Evolutionary conservation across 2,113 vertebrate species (phyloP).

Genomic region (Neodontobutis hainanensis): DNA sequence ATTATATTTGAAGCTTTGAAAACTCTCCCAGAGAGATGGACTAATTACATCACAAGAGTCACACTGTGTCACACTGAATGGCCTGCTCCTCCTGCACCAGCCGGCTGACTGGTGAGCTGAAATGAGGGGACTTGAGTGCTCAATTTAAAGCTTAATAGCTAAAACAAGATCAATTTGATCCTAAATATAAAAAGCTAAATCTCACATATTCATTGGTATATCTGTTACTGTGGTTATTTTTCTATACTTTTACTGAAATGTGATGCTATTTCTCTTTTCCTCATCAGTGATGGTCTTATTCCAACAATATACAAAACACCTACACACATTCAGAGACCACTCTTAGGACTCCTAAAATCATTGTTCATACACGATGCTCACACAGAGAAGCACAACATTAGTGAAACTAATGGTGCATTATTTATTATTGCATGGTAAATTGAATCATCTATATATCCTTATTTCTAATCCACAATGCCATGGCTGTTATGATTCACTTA

Average conservation of each 20-base stretch:
- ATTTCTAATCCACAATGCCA: too few species aligned
- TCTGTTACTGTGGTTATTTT: conserved; percentile 72
- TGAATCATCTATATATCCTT: too few species aligned
- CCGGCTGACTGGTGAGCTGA: conserved; percentile 46
- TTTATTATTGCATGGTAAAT: too few species aligned
- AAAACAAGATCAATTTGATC: not conserved
- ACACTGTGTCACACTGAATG: conserved; percentile 59
- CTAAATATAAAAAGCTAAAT: too few species aligned
- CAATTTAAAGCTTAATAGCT: conserved; percentile 29
- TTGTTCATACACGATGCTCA: too few species aligned
- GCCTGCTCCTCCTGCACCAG: conserved; percentile 40
- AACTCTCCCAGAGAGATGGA: conserved; percentile 73
- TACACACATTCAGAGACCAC: too few species aligned
- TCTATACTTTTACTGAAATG: conserved; percentile 89
- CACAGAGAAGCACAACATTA: too few species aligned
- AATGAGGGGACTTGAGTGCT: conserved; percentile 45
- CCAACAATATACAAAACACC: conserved; percentile 35
- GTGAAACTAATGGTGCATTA: too few species aligned
- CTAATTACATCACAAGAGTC: conserved; percentile 76
- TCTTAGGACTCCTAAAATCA: too few species aligned
- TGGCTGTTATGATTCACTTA: too few species aligned
- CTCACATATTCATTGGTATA: conserved; percentile 77
- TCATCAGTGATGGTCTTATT: conserved; percentile 80
- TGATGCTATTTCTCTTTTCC: conserved; percentile 83
- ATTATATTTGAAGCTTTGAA: conserved; percentile 71